Base-by-base conservation (phyloP, 2,113 vertebrate species). In the Dasyprocta punctata region DNA sequence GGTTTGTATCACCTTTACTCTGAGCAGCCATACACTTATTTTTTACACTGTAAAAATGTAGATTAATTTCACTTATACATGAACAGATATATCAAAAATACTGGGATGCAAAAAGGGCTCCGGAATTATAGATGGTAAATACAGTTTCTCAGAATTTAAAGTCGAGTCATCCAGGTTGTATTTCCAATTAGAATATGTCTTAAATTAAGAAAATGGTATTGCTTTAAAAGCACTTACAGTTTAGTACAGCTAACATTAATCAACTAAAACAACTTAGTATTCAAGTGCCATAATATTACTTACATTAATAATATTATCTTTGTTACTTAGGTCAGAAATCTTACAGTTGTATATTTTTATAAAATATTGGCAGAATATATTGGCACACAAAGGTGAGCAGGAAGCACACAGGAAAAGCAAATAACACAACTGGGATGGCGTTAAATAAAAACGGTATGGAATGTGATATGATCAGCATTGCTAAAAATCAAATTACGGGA, bases 1-100 rank as follows among this genome's bases (percentile, higher is more conserved):
- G 24, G 3, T 4, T 83, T 95, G 58, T 65, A 90, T 54, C 19
- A 67, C 5, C 6, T 41, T 30, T 19, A 38, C 65, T 93, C 92
- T 67, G 71, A 5, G 56, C 82, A 97, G 82, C 56, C 38, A 26
- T 91, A 28, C 24, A 54, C 96, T 97, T 22, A 41, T 14, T 78
- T 49, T 73, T 78, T 14, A 97, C 85, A 63, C 36, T 97, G 86
- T 84, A 44, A 94, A 98, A 90, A 96, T 88, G 20, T 47, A 30
- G 77, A 56, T 82, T 82, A 26, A 89, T n/a, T 28, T 93, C 22
- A 77, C 24, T 90, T 1, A 19, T 28, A 89, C 41, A 95, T 41
- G 60, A 44, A 92, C 67, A 38, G 0, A 38, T 75, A 86, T 73
- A 90, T 20, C 0, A 7, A 49, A 97, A 97, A 86, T 20, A 67